phyloP scores from a whole-genome alignment of 2,113 vertebrate genomes.

The Pterocles orientalis region DNA sequence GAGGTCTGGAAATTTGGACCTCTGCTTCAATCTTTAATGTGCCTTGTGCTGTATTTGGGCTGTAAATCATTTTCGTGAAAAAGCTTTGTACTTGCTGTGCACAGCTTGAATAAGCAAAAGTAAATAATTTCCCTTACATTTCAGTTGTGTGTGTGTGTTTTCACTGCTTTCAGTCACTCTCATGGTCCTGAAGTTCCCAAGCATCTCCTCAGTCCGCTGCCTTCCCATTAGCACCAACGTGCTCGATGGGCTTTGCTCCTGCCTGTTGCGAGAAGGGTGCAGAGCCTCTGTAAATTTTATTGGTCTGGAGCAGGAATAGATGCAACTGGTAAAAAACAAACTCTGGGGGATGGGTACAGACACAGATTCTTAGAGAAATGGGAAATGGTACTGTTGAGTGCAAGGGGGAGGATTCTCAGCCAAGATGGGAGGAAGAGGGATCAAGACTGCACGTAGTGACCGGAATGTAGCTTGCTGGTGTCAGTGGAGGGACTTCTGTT shows the following conservation, averaged over 20 bases:
- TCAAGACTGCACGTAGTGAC: background rate
- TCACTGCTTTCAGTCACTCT: background rate
- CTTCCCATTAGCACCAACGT: background rate
- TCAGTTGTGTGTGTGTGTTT: background rate
- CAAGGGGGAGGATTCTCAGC: background rate
- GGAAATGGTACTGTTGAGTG: background rate
- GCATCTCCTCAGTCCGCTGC: background rate
- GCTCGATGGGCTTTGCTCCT: background rate
- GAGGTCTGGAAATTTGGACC: background rate
- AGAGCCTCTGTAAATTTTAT: background rate
- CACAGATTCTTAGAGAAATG: background rate
- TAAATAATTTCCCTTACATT: background rate
- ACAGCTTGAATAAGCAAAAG: background rate
- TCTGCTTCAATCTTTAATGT: background rate
- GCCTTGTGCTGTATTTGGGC: background rate
- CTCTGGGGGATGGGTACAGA: background rate
- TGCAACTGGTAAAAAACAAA: background rate
- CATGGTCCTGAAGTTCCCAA: background rate
- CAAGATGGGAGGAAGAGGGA: background rate
- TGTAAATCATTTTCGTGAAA: background rate
- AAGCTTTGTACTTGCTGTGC: background rate
- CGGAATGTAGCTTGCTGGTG: background rate
- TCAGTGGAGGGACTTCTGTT: background rate
- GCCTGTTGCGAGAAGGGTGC: background rate
- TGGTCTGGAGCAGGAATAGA: background rate